phyloP scores from a whole-genome alignment of 1,140 invertebrate species.

The Condylostylus longicornis region DNA sequence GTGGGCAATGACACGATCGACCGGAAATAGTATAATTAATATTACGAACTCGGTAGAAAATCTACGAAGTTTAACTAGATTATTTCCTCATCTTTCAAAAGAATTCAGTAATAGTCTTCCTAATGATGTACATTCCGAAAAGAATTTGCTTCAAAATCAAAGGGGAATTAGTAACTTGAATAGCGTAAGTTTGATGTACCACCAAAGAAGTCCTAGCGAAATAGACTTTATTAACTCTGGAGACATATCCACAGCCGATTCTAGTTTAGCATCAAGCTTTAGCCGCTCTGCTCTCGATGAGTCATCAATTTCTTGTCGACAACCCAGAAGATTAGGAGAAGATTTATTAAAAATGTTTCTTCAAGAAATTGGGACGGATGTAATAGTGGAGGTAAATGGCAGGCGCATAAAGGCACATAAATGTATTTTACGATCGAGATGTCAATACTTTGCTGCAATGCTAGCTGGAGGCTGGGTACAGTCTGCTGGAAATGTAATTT shows the following conservation, averaged over 20 bases:
- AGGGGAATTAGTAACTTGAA: too few relatives aligned
- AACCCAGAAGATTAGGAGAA: conserved; percentile 51
- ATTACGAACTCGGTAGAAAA: conserved; percentile 31
- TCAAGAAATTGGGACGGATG: conserved; percentile 74
- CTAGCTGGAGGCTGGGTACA: conserved; percentile 69
- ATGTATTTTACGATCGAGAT: conserved; percentile 74
- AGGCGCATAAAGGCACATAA: conserved; percentile 71
- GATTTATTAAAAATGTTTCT: conserved; percentile 78
- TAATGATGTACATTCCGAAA: conserved; percentile 19
- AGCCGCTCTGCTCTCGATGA: conserved; percentile 31
- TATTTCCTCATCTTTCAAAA: conserved; percentile 34
- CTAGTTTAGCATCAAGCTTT: conserved; percentile 28
- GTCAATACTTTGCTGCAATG: conserved; percentile 82
- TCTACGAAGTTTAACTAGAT: conserved; percentile 25
- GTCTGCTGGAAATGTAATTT: conserved; percentile 64
- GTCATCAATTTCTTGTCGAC: conserved; percentile 31
- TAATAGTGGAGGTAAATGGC: conserved; percentile 62
- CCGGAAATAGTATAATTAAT: conserved; percentile 32
- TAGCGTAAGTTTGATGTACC: too few relatives aligned
- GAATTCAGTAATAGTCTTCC: conserved; percentile 29
- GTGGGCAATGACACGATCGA: conserved; percentile 40
- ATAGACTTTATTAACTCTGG: conserved; percentile 25
- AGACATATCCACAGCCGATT: conserved; percentile 23
- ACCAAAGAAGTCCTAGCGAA: not conserved
- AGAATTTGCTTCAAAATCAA: conserved; percentile 14